Conservation (phyloP, 1,140 invertebrate species). For the Zelostemma sp. region DNA sequence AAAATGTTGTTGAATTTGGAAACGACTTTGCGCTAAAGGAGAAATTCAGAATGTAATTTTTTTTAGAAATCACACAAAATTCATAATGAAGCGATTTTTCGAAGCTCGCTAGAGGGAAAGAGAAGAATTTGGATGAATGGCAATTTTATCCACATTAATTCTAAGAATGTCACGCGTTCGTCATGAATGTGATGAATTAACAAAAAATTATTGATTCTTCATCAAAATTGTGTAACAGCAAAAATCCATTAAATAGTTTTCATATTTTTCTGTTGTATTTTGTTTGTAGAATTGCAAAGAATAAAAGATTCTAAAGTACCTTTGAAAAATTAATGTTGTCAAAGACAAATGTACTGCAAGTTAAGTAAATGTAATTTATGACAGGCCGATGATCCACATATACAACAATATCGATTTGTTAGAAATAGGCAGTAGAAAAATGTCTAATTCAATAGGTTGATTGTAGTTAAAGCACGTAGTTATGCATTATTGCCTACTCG, state of each 20-base stretch:
- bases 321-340: too few relatives aligned
- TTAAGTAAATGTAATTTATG: conserved; percentile 19
- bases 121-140: conserved; percentile 21
- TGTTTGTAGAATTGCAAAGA: too few relatives aligned
- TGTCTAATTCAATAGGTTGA: conserved; percentile 14
- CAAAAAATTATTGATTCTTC: too few relatives aligned
- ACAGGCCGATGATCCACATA: conserved; percentile 5
- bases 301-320: too few relatives aligned
- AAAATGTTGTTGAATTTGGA: neutral
- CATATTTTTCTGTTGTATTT: too few relatives aligned
- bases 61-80: conserved; percentile 33
- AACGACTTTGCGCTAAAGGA: neutral
- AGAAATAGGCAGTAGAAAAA: conserved; percentile 21
- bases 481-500: conserved; percentile 13
- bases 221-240: too few relatives aligned
- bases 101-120: conserved; percentile 33
- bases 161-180: too few relatives aligned
- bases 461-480: conserved; percentile 15
- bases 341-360: too few relatives aligned
- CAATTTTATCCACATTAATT: conserved; percentile 13
- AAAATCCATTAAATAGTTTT: too few relatives aligned
- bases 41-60: conserved; percentile 19
- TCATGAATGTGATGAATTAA: too few relatives aligned
- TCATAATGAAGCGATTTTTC: conserved; percentile 24
- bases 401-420: conserved; percentile 15